Conservation (phyloP, 2,888 invertebrate genomes). For the Nephrocerus scutellatus region DNA sequence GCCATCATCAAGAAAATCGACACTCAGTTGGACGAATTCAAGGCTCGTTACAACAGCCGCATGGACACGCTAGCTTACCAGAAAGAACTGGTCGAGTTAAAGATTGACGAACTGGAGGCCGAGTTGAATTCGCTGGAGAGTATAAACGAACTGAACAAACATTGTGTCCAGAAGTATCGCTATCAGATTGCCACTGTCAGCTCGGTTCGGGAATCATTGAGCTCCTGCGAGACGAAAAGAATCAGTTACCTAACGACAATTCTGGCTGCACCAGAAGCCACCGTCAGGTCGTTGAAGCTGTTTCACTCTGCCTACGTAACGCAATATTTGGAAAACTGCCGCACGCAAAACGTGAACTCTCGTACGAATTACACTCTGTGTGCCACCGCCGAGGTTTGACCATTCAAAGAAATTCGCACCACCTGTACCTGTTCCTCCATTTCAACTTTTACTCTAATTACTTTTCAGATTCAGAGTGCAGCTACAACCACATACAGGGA, state of each 20-base stretch:
- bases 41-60: constrained; percentile 7
- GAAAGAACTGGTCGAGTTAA: constrained; percentile 6
- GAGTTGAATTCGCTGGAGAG: constrained; percentile 18
- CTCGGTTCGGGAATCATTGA: constrained; percentile 8
- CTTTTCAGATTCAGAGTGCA: constrained; percentile 4
- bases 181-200: constrained; percentile 12
- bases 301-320: constrained; percentile 17
- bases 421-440: no score
- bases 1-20: constrained; percentile 15
- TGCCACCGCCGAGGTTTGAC: constrained; percentile 19
- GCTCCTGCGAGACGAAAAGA: constrained; percentile 11
- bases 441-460: no score
- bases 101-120: constrained; percentile 14
- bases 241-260: constrained; percentile 3
- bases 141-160: constrained; percentile 15
- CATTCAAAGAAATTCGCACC: no score
- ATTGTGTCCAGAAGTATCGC: constrained; percentile 22
- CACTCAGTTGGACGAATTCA: constrained; percentile 9
- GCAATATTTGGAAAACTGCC: constrained; percentile 10
- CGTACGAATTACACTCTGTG: constrained; percentile 20
- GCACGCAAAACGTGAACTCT: constrained; percentile 2
- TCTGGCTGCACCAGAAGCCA: neutral
- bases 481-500: constrained; percentile 6
- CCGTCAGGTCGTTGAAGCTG: constrained; percentile 10
- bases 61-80: constrained; percentile 9